These are phyloP conservation scores for Dione juno DNA, from an alignment of 2,888 invertebrate genomes.

Conservation along the genomic window DNA sequence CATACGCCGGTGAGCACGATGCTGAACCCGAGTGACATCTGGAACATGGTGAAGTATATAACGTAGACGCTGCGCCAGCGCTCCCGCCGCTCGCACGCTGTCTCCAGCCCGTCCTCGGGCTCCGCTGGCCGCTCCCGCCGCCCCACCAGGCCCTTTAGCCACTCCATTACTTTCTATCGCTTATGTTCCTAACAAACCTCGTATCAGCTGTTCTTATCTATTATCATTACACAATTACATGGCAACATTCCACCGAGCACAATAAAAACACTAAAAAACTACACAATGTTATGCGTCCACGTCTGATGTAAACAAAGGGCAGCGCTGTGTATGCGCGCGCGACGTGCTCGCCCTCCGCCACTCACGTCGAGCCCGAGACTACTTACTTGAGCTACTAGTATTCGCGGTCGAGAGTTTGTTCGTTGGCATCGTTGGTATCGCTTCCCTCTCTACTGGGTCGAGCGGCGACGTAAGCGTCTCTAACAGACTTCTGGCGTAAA, in stretches of 20 bases:
- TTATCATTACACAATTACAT: neutral
- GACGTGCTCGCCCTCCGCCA: conserved; percentile 37
- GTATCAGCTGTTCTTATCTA: conserved; percentile 31
- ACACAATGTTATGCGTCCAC: neutral
- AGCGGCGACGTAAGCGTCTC: conserved; percentile 28
- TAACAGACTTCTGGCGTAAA: neutral
- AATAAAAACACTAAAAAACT: conserved; percentile 15
- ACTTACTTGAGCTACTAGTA: too few species aligned
- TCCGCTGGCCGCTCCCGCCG: conserved; percentile 44
- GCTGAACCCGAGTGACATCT: conserved; percentile 94
- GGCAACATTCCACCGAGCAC: conserved; percentile 26
- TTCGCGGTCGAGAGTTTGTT: conserved; percentile 47
- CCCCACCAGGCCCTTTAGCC: conserved; percentile 59
- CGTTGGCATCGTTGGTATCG: conserved; percentile 51
- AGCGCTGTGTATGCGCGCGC: conserved; percentile 37
- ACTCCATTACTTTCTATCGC: conserved; percentile 56
- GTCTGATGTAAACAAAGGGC: conserved; percentile 52
- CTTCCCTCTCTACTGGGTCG: conserved; percentile 45
- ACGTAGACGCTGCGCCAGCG: conserved; percentile 91
- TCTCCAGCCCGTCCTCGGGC: conserved; percentile 83
- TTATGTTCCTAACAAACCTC: conserved; percentile 27
- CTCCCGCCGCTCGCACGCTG: conserved; percentile 84
- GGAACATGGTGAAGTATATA: conserved; percentile 95
- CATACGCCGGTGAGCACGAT: conserved; percentile 94
- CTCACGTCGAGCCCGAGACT: conserved; percentile 37